phyloP scores from a whole-genome alignment of 2,113 vertebrate species.

The Dunckerocampus dactyliophorus region DNA sequence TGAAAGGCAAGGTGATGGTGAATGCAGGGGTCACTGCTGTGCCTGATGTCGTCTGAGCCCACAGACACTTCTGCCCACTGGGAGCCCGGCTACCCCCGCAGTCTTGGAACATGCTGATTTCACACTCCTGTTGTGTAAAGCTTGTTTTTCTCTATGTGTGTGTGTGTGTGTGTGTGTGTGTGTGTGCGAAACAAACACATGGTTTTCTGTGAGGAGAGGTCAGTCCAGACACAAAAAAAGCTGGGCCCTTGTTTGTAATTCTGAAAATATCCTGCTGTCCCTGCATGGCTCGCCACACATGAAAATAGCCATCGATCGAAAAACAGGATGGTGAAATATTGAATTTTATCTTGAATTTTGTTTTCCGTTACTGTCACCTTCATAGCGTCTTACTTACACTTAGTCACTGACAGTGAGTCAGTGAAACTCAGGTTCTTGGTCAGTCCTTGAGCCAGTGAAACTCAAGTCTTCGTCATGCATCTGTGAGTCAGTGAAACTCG shows the following conservation, averaged over 20 bases:
- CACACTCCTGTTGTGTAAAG: conserved; percentile 67
- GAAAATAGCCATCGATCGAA: not conserved
- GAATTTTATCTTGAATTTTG: not conserved
- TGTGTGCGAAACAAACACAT: conserved; percentile 61
- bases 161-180: conserved; percentile 13
- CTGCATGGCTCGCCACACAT: conserved; percentile 28
- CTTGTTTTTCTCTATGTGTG: conserved; percentile 54
- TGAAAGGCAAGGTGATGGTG: conserved; percentile 25
- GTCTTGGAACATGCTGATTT: conserved; percentile 69
- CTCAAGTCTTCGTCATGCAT: too few relatives aligned
- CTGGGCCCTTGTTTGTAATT: conserved; percentile 47
- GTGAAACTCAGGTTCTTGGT: too few relatives aligned
- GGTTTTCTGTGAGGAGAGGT: conserved; percentile 56
- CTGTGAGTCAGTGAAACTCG: too few relatives aligned
- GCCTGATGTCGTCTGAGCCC: conserved; percentile 30
- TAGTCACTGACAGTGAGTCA: too few relatives aligned
- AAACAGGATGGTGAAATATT: not conserved
- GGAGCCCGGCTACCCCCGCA: conserved; percentile 10
- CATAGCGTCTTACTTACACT: not conserved
- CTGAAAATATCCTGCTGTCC: conserved; percentile 34
- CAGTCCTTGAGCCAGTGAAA: too few relatives aligned
- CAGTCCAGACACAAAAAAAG: conserved; percentile 44
- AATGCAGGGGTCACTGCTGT: conserved; percentile 44
- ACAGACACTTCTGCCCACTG: conserved; percentile 30
- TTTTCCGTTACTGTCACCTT: not conserved